Percentiles rank a stretch among this genome's conserved stretches.
Evolutionary conservation across 2,888 invertebrate species (phyloP).

Genomic region (Leucozona laternaria): DNA sequence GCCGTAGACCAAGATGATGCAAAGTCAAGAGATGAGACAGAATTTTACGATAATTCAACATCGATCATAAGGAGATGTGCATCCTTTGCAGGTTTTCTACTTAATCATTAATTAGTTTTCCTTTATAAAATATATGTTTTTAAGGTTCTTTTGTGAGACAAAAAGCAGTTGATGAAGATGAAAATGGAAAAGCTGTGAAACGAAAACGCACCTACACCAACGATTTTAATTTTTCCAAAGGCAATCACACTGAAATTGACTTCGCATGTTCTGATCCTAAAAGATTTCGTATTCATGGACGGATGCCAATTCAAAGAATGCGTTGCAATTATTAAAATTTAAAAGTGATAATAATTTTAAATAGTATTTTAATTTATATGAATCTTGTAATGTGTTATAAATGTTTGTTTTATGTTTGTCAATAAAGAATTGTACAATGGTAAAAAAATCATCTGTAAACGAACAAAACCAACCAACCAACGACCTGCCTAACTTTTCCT

Average conservation of each 20-base stretch:
- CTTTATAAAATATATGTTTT: constrained; percentile 35
- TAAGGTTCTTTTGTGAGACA: constrained; percentile 80
- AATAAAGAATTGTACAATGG: neutral
- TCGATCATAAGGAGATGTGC: constrained; percentile 81
- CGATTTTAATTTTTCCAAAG: constrained; percentile 74
- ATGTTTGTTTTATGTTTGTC: constrained; percentile 18
- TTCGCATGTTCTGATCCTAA: constrained; percentile 78
- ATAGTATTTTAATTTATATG: constrained; percentile 10
- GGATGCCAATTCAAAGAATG: constrained; percentile 82
- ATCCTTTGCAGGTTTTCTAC: constrained; percentile 80
- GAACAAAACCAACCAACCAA: too few species aligned
- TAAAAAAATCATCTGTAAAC: neutral
- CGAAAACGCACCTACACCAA: constrained; percentile 81
- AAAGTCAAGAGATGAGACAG: constrained; percentile 36
- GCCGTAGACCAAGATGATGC: neutral
- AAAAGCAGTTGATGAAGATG: constrained; percentile 76
- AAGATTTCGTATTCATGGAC: constrained; percentile 81
- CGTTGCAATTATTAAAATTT: constrained; percentile 77
- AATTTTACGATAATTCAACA: constrained; percentile 67
- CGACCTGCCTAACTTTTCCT: too few species aligned
- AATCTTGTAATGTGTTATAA: neutral
- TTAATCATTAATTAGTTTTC: neutral
- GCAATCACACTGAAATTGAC: constrained; percentile 56
- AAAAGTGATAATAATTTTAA: neutral
- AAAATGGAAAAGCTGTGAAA: constrained; percentile 78